These are phyloP conservation scores for Parauchenoglanis ngamensis DNA, from an alignment of 2,797 vertebrate genomes.

Conservation along the genomic window DNA sequence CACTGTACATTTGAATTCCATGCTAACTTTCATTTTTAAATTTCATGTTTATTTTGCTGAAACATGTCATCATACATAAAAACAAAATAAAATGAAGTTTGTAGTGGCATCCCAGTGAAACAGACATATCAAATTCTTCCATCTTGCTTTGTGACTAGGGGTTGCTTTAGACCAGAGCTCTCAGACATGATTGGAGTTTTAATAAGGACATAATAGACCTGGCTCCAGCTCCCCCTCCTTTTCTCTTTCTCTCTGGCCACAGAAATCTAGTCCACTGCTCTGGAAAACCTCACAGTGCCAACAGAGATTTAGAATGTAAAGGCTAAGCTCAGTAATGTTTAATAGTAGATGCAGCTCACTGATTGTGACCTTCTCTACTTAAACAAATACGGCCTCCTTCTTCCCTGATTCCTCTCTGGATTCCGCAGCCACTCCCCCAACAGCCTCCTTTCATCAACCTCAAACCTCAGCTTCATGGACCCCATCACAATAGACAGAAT, in stretches of 20 bases:
- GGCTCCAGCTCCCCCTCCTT: constrained; percentile 53
- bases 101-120: constrained; percentile 48
- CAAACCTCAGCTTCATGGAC: constrained; percentile 43
- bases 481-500: constrained; percentile 33
- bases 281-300: constrained; percentile 55
- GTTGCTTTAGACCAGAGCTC: constrained; percentile 51
- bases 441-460: constrained; percentile 46
- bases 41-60: constrained; percentile 23
- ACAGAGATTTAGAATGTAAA: constrained; percentile 46
- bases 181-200: constrained; percentile 60
- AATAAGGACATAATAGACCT: constrained; percentile 60
- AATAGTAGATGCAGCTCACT: constrained; percentile 50
- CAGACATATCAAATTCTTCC: constrained; percentile 52
- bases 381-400: constrained; percentile 36
- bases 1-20: background rate
- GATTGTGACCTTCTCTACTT: constrained; percentile 50
- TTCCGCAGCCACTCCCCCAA: constrained; percentile 21
- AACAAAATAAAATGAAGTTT: constrained; percentile 40
- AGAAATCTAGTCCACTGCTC: constrained; percentile 57
- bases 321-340: constrained; percentile 53
- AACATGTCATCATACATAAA: constrained; percentile 30
- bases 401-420: constrained; percentile 10
- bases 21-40: background rate
- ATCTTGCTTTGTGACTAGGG: constrained; percentile 44
- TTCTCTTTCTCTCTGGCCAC: constrained; percentile 47